Evolutionary conservation across 1,140 invertebrate genomes (phyloP), one percentile per base, ranked within the genome.

Genomic region (Delia radicum): DNA sequence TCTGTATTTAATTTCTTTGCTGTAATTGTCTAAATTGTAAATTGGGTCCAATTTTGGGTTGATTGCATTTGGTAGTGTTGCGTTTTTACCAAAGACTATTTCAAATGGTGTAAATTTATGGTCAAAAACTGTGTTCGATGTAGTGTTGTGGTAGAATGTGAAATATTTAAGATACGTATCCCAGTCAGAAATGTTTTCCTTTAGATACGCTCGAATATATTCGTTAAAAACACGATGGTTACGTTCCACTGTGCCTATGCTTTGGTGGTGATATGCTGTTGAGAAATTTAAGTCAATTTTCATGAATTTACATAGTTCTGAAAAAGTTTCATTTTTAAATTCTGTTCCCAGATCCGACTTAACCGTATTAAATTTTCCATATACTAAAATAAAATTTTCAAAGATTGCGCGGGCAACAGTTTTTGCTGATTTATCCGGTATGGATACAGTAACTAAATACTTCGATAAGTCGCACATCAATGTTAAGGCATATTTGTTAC

Each of bases 131-230:
- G 74, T 31, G 33, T 65, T 27, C n/a, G 28, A 29, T 21, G 42
- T 63, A 28, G 55, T 74, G 29, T 74, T 65, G 18, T 65, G 28
- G 15, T 13, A 74, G 63, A 74, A 74, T 13, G 74, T 74, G 33
- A 74, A 74, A 24, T 74, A 74, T 63, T 55, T 74, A n/a, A n/a
- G n/a, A n/a, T n/a, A 62, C 8, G 33, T 65, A 74, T 74, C 46
- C 48, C 48, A 63, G 2, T 74, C 74, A 29, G 46, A 15, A 3
- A 74, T 15, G 63, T 74, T 62, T 67, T 67, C 65, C 13, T 74
- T 31, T 10, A 65, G 15, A 74, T 28, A 74, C 21, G 61, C 48
- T 37, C 74, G 24, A 10, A 74, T 27, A 33, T 63, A 33, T 10
- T 33, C 31, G 10, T 33, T 33, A 10, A 33, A 33, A 33, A 33